Base-by-base conservation (phyloP, 2,113 vertebrate genomes). In the Peromyscus polionotus region DNA sequence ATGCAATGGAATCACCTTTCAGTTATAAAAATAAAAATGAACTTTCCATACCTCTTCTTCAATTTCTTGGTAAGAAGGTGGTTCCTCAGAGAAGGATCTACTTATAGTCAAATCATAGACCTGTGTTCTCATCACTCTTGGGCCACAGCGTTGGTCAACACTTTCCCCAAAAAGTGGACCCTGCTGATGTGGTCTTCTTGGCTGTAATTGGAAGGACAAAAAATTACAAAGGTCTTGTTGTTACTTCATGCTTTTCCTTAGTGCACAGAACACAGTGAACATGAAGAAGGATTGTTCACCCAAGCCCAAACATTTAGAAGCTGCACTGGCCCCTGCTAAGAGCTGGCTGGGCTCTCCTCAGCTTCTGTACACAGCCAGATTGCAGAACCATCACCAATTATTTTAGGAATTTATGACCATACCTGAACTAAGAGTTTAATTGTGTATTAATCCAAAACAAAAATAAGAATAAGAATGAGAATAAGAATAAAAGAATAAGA, bases 1-100 rank as follows among this genome's bases (percentile, higher is more conserved):
- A 88, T 59, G 73, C 67, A 90, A 63, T 88, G 3, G 59, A 77
- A 83, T 77, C 22, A 54, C 39, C 68, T 67, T 85, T 88, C 61
- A 61, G 48, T 17, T 76, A 48, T 45, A 68, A 39, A 54, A 22
- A 1, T 39, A 39, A 48, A 80, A 91, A 76, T 1, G 63, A 20
- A 33, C 12, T 79, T 70, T 31, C 51, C 42, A 61, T 99, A 99
- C 99, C 99, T 99, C 99, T 16, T 99, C 98, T 97, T 98, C 98
- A 97, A 98, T 97, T 96, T 98, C 98, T 96, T 96, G 98, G 67
- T 97, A 98, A 0, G 98, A 97, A 8, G 97, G 97, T 0, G 98
- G 98, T 75, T 98, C 68, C 61, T 95, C 88, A 26, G 98, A 96
- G 95, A 97, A 98, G 36, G 94, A 83, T 98, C 98, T 0, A 85